Base-by-base conservation (phyloP, 2,888 invertebrate genomes). In the Dendrolimus houi region DNA sequence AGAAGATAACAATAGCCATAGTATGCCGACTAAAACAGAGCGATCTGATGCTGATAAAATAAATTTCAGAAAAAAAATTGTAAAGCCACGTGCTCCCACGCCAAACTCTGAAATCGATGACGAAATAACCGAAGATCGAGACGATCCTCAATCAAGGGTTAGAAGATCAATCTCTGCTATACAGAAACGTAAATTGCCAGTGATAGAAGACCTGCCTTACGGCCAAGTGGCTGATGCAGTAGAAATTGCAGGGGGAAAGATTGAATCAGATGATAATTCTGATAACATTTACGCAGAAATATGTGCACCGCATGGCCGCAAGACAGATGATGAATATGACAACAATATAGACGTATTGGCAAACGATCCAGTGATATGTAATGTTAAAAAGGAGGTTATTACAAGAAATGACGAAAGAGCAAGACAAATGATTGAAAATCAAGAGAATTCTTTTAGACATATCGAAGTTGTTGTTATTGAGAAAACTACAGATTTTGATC, bases 201-300 rank as follows among this genome's bases (percentile, higher is more conserved):
- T 92, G 7, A 92, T 92, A 56, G 94, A 94, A 77, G 94, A 94
- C 74, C 77, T 94, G 42, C 94, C 94, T 2, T 94, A 94, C 63
- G 94, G 94, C 9, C 93, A 94, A 81, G 94, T 94, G 7, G 93
- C 93, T 8, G 94, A 94, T 64, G 94, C 94, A 9, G 90, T 94
- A 8, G 75, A 82, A 55, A 69, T 82, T 7, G 87, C 85, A 66
- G 85, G 85, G 64, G 91, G 93, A 70, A 83, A 75, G 57, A 66
- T 80, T 52, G 87, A 88, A 62, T 83, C 85, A 0, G 90, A 90
- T 62, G 74, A 84, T 3, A 83, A 82, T 62, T 87, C 87, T 47
- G 94, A 94, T 69, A 94, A 94, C 68, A 94, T 94, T 67, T 94
- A 94, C 72, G 94, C 94, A 56, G 94, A 94, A 79, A 94, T 94